Base-by-base conservation (phyloP, 1,140 invertebrate genomes). In the Lucilia cuprina region DNA sequence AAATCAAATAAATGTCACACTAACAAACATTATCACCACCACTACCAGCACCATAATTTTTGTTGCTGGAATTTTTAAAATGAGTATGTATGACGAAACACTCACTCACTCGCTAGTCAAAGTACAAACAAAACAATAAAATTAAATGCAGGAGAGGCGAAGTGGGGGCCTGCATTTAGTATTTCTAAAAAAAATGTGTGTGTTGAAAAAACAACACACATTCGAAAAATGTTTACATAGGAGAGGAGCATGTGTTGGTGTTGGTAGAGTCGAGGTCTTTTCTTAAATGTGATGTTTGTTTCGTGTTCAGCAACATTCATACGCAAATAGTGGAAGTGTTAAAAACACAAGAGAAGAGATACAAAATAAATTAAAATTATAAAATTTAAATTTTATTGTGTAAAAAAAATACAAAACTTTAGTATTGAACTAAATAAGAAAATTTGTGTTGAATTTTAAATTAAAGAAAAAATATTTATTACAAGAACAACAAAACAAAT, bases 281-380 rank as follows among this genome's bases (percentile, higher is more conserved):
- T 80, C 77, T 80, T 80, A 49, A 80, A 80, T 80, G 41, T 80
- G 77, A 80, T 80, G 77, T 80, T 80, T 19, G 19, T 80, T 19
- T 49, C 77, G 41, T 49, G 77, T 80, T 50, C n/a, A 50, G 47
- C 77, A 80, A 49, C 77, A 80, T 80, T 80, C 41, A 50, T 12
- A 80, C 77, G 77, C 77, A 47, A 80, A 49, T 80, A 25, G 77
- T 80, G 77, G 77, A 80, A 80, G 77, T 80, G 77, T 80, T 80
- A 13, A 80, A 50, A 80, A 80, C 77, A 49, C 65, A 70, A 25
- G 65, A 60, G 55, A 60, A 70, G 65, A 70, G n/a, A 70, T 25
- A 55, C 50, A 55, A 77, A 35, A 77, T 41, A 77, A 49, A 80
- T 50, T 19, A 8, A 50, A 50, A 49, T 21, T 49, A 50, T 41